Percentiles rank a stretch among this genome's conserved stretches.
phyloP scores from a whole-genome alignment of 2,797 vertebrate genomes.

The Amniataba percoides region DNA sequence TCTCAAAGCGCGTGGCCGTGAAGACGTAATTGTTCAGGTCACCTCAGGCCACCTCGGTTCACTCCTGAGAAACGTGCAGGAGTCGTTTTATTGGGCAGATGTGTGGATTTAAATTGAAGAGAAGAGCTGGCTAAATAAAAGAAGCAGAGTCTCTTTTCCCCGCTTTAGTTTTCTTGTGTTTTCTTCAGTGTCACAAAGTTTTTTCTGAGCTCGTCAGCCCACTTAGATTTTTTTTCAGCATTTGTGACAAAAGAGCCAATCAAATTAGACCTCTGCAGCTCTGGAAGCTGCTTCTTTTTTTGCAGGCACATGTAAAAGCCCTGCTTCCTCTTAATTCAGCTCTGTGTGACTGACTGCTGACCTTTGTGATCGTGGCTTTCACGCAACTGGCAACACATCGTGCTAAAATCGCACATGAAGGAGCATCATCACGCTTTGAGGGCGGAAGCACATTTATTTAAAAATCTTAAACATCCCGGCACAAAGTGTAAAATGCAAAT shows the following conservation, averaged over 20 bases:
- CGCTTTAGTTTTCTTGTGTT: neutral
- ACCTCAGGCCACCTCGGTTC: neutral
- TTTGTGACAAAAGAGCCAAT: neutral
- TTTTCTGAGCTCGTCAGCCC: neutral
- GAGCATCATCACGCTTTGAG: too few relatives aligned
- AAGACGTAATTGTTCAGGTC: constrained; percentile 21
- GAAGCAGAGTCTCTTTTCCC: neutral
- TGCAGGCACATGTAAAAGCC: neutral
- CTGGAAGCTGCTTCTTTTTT: neutral
- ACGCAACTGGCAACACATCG: neutral
- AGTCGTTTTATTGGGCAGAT: neutral
- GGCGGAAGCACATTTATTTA: neutral
- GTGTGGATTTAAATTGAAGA: neutral
- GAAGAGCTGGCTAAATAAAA: neutral
- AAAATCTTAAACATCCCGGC: neutral
- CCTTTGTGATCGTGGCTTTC: neutral
- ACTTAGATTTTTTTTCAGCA: neutral
- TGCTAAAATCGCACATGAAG: neutral
- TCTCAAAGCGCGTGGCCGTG: neutral
- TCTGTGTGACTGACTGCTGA: neutral
- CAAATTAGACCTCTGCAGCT: neutral
- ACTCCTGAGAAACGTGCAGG: neutral
- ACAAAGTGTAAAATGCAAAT: neutral
- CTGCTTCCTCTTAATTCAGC: neutral
- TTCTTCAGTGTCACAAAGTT: neutral